A percentile compares a stretch with the other conserved stretches of the same genome.
These are phyloP conservation scores for Geococcyx californianus DNA, from an alignment of 2,113 vertebrate species.

Conservation along the genomic window DNA sequence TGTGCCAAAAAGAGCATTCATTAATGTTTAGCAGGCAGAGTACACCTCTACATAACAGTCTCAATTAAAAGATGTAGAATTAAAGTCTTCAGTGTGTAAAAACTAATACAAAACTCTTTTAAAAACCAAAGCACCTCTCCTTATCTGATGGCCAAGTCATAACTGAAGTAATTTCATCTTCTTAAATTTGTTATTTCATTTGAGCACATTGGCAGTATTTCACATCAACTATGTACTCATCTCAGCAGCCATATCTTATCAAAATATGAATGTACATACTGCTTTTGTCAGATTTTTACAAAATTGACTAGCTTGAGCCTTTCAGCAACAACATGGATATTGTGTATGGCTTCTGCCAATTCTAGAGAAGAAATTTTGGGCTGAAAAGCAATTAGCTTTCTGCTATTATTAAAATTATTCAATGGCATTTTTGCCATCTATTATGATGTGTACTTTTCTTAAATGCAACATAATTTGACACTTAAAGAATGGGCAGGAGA, in stretches of 20 bases:
- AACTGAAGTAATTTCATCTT: background rate
- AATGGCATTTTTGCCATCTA: slow-evolving; percentile 10
- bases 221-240: background rate
- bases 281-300: background rate
- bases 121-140: background rate
- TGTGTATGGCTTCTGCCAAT: background rate
- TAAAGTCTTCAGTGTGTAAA: background rate
- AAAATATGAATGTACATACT: background rate
- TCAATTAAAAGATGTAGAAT: background rate
- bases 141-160: background rate
- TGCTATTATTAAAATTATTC: slow-evolving; percentile 1
- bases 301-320: background rate
- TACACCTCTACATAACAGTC: background rate
- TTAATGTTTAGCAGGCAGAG: background rate
- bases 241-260: background rate
- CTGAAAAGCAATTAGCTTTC: slow-evolving; percentile 7
- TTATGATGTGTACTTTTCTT: background rate
- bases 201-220: background rate
- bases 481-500: background rate
- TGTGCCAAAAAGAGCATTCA: background rate
- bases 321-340: background rate
- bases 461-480: background rate
- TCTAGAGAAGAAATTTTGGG: background rate
- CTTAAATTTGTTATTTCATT: background rate
- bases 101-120: background rate